Conservation (phyloP, 2,797 vertebrate genomes). For the Carduelis carduelis region DNA sequence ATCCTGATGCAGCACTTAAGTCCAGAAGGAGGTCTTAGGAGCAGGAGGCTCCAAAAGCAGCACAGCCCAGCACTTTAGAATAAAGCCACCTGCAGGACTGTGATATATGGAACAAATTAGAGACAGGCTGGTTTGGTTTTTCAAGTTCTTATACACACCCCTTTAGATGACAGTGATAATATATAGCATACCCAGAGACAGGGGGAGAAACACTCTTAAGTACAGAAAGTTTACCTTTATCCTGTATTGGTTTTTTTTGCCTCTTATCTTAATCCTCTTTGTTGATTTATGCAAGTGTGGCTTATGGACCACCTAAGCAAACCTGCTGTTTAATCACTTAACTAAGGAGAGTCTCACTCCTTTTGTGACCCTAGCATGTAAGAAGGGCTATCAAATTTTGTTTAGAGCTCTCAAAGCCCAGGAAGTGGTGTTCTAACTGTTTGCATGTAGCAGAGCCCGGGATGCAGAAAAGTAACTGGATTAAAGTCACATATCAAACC, state of each 20-base stretch:
- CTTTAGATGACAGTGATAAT: slow-evolving; percentile 70
- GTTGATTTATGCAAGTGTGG: not conserved
- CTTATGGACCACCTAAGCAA: not conserved
- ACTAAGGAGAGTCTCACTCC: not conserved
- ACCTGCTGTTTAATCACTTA: not conserved
- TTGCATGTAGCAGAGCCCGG: not conserved
- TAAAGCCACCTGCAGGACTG: slow-evolving; percentile 65
- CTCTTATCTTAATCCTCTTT: not conserved
- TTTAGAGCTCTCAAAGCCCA: not conserved
- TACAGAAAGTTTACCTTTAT: slow-evolving; percentile 53
- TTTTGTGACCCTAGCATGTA: not conserved
- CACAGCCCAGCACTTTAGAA: slow-evolving; percentile 17
- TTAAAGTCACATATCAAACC: not conserved
- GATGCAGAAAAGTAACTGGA: not conserved
- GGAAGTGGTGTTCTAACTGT: not conserved
- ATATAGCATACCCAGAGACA: not conserved
- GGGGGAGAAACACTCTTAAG: slow-evolving; percentile 11
- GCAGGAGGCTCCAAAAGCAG: slow-evolving; percentile 21
- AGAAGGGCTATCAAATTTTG: not conserved
- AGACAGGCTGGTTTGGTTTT: slow-evolving; percentile 75
- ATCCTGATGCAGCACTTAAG: not conserved
- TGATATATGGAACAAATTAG: slow-evolving; percentile 64
- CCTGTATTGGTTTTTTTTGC: not conserved
- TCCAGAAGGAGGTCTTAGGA: slow-evolving; percentile 53
- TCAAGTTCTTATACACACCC: slow-evolving; percentile 70